These are phyloP conservation scores for Thalpophila matura DNA, from an alignment of 2,888 invertebrate genomes.

Conservation along the genomic window DNA sequence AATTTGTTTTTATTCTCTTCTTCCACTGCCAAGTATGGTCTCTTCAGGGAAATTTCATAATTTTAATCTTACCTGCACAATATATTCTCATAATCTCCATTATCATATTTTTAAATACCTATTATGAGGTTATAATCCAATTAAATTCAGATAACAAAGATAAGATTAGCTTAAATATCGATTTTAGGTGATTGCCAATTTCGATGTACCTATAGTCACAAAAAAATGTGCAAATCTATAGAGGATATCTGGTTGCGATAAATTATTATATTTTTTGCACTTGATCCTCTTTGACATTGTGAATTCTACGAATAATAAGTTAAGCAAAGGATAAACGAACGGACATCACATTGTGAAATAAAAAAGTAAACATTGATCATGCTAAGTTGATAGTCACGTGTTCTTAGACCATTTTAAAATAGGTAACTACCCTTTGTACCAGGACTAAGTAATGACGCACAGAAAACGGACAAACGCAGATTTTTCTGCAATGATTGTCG, in stretches of 20 bases:
- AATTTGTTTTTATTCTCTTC: no score
- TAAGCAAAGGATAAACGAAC: conserved; percentile 1
- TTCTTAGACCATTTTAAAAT: conserved; percentile 56
- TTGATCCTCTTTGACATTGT: conserved; percentile 12
- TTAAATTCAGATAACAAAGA: not conserved
- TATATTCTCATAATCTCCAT: no score
- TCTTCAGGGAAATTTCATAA: no score
- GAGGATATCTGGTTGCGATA: no score
- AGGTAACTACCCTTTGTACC: conserved; percentile 68
- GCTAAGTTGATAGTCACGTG: conserved; percentile 40
- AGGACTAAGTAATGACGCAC: conserved; percentile 81
- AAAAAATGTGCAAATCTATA: conserved; percentile 22
- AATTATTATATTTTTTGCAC: conserved; percentile 7
- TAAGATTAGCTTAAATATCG: conserved; percentile 16
- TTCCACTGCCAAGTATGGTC: no score
- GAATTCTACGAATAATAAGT: not conserved
- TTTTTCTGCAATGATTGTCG: conserved; percentile 84
- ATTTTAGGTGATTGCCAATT: not conserved
- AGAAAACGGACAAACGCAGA: conserved; percentile 81
- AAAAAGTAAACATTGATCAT: conserved; percentile 52
- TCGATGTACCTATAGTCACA: not conserved
- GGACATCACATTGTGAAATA: conserved; percentile 27
- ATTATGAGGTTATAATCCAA: not conserved
- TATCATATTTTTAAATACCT: no score
- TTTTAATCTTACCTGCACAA: no score